Base-by-base conservation (phyloP, 2,888 invertebrate species). In the Ditula angustiorana region DNA sequence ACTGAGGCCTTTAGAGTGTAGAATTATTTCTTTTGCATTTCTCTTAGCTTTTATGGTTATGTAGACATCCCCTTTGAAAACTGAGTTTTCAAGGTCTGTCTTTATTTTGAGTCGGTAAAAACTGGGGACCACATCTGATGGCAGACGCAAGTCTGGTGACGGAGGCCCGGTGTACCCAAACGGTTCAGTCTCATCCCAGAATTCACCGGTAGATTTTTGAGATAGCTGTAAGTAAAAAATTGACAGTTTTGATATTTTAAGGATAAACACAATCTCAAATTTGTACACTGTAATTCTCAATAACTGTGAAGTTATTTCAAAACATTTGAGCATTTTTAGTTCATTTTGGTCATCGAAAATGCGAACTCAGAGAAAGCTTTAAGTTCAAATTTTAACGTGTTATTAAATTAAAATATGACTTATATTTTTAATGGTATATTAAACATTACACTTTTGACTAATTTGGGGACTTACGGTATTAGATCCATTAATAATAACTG, bases 81-180 rank as follows among this genome's bases (percentile, higher is more conserved):
- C 81, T 1, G 87, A 86, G 30, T 85, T 85, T 5, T 89, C 86
- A 30, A 95, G 82, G 70, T 94, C 88, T 0, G 94, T 92, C 69
- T 82, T 88, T 10, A 96, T 75, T 63, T 92, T 88, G 1, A 96
- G 82, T 53, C 94, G 86, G 74, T 96, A 96, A 59, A 86, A 89
- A 55, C 82, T 86, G 5, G 96, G 96, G 23, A 82, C 76, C 4
- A 95, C 79, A 1, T 85, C 78, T 1, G 83, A 79, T 11, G 94
- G 93, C 8, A 95, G 85, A 24, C 91, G 75, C 0, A 91, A 80
- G 69, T 92, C 85, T 5, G 82, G 77, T 3, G 88, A 82, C 0
- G 83, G 84, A 13, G 71, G 49, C 19, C 70, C 74, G 1, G 77
- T 69, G 65, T 79, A 81, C 1, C 87, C 87, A 69, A 90, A 92